phyloP scores from a whole-genome alignment of 2,113 vertebrate species.

The Nycticorax nycticorax region DNA sequence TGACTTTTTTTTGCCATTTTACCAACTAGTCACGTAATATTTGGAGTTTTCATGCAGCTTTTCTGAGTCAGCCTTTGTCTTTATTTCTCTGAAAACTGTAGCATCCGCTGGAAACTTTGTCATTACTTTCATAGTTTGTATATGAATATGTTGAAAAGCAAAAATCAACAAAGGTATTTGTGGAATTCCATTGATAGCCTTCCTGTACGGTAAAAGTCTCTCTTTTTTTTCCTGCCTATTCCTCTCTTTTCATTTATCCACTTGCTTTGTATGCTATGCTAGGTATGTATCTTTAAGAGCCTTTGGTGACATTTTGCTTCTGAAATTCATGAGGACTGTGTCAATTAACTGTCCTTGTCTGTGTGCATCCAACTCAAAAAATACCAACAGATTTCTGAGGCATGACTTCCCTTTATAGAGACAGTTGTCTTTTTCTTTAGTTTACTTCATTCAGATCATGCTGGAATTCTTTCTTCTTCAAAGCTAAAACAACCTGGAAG shows the following conservation, averaged over 20 bases:
- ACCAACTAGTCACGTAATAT: not conserved
- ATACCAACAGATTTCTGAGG: not conserved
- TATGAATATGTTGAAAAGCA: not conserved
- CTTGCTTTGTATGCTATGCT: not conserved
- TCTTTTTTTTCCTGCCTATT: not conserved
- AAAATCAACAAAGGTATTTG: not conserved
- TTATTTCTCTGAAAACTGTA: not conserved
- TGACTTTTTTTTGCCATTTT: not conserved
- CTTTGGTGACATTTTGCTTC: not conserved
- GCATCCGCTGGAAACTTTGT: not conserved
- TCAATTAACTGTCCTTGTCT: not conserved
- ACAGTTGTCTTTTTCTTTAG: not conserved
- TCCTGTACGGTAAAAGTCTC: not conserved
- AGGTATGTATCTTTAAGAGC: not conserved
- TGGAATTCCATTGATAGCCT: not conserved
- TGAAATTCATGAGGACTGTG: not conserved
- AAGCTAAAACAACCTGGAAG: not conserved
- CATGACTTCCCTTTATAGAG: not conserved
- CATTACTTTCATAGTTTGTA: not conserved
- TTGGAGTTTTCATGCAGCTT: not conserved
- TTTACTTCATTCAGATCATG: not conserved
- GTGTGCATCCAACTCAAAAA: not conserved
- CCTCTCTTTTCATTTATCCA: not conserved
- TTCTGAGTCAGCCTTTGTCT: not conserved
- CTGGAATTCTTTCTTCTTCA: not conserved